These are phyloP conservation scores for Tenthredo scrophulariae DNA, from an alignment of 2,888 invertebrate species.

Conservation along the genomic window DNA sequence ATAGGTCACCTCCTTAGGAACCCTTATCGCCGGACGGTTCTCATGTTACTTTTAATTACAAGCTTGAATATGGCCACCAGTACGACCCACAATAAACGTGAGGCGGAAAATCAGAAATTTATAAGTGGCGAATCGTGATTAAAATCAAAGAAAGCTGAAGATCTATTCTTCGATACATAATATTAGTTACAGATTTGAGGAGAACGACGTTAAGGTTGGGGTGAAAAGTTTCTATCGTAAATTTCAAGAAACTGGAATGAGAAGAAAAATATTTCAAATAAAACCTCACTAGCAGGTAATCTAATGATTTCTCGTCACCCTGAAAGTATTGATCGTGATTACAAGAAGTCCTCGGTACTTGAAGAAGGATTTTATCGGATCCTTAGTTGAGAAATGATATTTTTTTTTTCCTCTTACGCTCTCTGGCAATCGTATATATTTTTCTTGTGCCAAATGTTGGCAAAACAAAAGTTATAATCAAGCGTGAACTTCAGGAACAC, in stretches of 20 bases:
- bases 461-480: constrained; percentile 6
- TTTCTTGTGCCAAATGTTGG: neutral
- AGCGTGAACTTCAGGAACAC: constrained; percentile 35
- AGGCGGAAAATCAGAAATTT: constrained; percentile 51
- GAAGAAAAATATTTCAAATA: neutral
- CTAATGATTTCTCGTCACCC: neutral
- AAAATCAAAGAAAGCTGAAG: constrained; percentile 8
- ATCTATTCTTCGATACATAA: constrained; percentile 28
- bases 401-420: neutral
- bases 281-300: neutral
- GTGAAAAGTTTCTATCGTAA: neutral
- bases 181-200: constrained; percentile 38
- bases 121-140: constrained; percentile 46
- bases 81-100: constrained; percentile 28
- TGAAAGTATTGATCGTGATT: constrained; percentile 27
- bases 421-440: neutral
- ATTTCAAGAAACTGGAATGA: neutral
- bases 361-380: neutral
- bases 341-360: neutral
- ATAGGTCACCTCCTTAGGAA: constrained; percentile 66
- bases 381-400: neutral
- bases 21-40: constrained; percentile 70
- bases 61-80: constrained; percentile 65
- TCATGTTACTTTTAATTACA: constrained; percentile 74
- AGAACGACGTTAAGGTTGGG: neutral